Evolutionary conservation across 2,888 invertebrate genomes (phyloP).

Genomic region (Galerucella pusilla): DNA sequence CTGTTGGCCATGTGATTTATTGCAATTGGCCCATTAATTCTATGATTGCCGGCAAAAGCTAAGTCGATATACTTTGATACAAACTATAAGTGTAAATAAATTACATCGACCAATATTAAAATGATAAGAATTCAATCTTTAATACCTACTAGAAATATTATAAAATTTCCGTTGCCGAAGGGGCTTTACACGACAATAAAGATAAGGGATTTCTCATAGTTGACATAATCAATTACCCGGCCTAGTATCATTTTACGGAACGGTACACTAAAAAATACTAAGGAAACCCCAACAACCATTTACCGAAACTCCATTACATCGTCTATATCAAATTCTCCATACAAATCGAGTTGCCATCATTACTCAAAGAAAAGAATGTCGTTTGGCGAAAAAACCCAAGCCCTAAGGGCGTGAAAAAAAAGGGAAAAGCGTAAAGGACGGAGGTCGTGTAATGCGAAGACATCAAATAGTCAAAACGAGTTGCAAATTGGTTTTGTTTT

Average conservation of each 20-base stretch:
- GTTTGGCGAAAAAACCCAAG: slow-evolving; percentile 8
- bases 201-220: neutral
- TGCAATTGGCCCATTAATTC: too few species aligned
- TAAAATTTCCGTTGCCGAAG: neutral
- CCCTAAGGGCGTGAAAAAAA: slow-evolving; percentile 31
- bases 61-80: too few species aligned
- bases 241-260: slow-evolving; percentile 21
- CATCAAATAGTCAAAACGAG: slow-evolving; percentile 47
- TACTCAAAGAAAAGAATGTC: slow-evolving; percentile 35
- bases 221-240: slow-evolving; percentile 22
- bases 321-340: slow-evolving; percentile 34
- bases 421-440: slow-evolving; percentile 10
- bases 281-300: slow-evolving; percentile 27
- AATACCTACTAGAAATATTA: neutral
- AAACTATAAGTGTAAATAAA: too few species aligned
- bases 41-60: too few species aligned
- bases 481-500: slow-evolving; percentile 56
- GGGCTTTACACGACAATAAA: slow-evolving; percentile 4
- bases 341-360: slow-evolving; percentile 38
- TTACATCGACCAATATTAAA: slow-evolving; percentile 24
- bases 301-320: slow-evolving; percentile 33
- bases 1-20: too few species aligned
- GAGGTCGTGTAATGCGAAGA: slow-evolving; percentile 30
- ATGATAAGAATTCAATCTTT: neutral
- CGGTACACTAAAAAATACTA: slow-evolving; percentile 21